phyloP scores from a whole-genome alignment of 1,140 invertebrate species.

The Phymastichus coffea region DNA sequence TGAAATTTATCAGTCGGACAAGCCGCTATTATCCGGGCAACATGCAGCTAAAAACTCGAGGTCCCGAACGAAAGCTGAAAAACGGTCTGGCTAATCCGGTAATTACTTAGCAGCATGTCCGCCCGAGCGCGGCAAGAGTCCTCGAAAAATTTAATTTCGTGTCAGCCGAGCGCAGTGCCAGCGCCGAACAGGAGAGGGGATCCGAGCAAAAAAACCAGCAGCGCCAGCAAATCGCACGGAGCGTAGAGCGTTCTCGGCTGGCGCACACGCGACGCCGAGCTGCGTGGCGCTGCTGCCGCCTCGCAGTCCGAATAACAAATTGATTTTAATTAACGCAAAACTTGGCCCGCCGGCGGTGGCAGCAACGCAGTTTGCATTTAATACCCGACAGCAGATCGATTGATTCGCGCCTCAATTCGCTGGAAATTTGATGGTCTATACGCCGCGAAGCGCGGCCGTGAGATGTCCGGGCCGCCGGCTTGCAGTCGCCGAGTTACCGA shows the following conservation, averaged over 20 bases:
- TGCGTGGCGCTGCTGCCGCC: neutral
- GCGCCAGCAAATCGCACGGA: too few relatives aligned
- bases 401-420: slow-evolving; percentile 22
- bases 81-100: neutral
- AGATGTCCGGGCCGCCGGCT: neutral
- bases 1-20: neutral
- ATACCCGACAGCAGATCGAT: slow-evolving; percentile 10
- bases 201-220: too few relatives aligned
- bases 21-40: neutral
- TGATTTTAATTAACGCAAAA: slow-evolving; percentile 18
- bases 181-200: too few relatives aligned
- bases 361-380: slow-evolving; percentile 1
- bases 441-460: slow-evolving; percentile 14
- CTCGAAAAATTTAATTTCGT: slow-evolving; percentile 9
- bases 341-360: too few relatives aligned
- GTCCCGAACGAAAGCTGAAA: neutral
- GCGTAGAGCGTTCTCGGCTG: too few relatives aligned
- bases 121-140: neutral
- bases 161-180: neutral
- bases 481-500: slow-evolving; percentile 22
- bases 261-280: neutral
- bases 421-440: slow-evolving; percentile 33
- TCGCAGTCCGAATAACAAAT: slow-evolving; percentile 17
- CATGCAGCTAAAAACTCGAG: neutral
- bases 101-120: slow-evolving; percentile 1